Conservation (phyloP, 2,113 vertebrate species). For the Pterocles gutturalis region DNA sequence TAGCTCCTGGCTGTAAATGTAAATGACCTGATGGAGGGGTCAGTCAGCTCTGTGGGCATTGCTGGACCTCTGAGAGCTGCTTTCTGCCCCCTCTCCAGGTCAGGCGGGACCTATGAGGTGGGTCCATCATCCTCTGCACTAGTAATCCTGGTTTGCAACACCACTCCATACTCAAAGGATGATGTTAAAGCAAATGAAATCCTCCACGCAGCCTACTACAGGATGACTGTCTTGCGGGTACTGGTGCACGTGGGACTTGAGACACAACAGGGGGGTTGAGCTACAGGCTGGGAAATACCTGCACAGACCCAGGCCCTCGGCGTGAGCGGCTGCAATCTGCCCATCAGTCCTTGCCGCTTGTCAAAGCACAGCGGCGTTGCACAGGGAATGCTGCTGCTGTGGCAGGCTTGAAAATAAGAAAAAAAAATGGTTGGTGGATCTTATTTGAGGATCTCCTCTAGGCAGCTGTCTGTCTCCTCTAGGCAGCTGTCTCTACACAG, state of each 20-base stretch:
- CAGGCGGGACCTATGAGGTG: background rate
- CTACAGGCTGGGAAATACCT: background rate
- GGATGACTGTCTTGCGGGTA: background rate
- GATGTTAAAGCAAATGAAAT: background rate
- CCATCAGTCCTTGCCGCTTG: accelerated
- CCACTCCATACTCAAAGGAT: background rate
- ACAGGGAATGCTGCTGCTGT: background rate
- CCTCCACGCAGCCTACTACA: background rate
- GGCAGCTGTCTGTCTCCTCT: slow-evolving; percentile 12
- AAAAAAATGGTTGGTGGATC: background rate
- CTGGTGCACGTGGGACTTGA: background rate
- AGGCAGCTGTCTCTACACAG: background rate
- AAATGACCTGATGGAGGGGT: background rate
- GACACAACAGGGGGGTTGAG: accelerated
- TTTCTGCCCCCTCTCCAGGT: background rate
- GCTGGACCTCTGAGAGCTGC: background rate
- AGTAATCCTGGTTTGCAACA: background rate
- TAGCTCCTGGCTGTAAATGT: background rate
- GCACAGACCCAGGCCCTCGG: accelerated
- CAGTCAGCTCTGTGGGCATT: background rate
- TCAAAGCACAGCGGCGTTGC: accelerated
- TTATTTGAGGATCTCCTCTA: background rate
- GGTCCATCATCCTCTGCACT: accelerated
- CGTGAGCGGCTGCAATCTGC: accelerated
- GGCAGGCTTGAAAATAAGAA: background rate